Percentiles rank a stretch among this genome's conserved stretches.
Conservation (phyloP, 2,797 vertebrate species). For the Coranthus polyacanthus region DNA sequence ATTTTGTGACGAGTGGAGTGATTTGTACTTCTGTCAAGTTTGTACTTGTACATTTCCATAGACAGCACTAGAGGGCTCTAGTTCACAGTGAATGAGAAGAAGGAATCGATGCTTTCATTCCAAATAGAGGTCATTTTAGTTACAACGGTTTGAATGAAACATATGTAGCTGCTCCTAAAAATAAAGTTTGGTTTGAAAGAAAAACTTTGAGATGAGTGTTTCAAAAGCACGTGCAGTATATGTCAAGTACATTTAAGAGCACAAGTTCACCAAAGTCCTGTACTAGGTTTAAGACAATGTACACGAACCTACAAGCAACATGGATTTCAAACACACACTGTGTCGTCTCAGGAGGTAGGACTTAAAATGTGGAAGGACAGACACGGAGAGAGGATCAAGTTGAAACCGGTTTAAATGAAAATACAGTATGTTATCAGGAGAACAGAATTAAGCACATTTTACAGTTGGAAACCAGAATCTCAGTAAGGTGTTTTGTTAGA, state of each 20-base stretch:
- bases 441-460: too few relatives aligned
- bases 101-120: too few relatives aligned
- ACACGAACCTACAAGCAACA: too few relatives aligned
- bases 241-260: not conserved
- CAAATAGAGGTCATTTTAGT: not conserved
- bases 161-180: too few relatives aligned
- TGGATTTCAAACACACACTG: too few relatives aligned
- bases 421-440: not conserved
- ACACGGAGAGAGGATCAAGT: not conserved
- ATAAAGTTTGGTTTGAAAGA: too few relatives aligned
- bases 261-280: not conserved
- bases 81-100: slow-evolving; percentile 35
- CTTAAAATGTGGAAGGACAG: not conserved
- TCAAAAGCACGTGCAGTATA: too few relatives aligned
- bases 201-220: too few relatives aligned
- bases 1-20: not conserved
- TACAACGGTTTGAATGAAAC: not conserved
- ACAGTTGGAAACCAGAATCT: too few relatives aligned
- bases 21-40: not conserved
- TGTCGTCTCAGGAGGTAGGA: too few relatives aligned
- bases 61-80: slow-evolving; percentile 63
- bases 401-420: not conserved
- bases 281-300: not conserved
- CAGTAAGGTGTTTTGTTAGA: too few relatives aligned
- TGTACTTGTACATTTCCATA: slow-evolving; percentile 1